phyloP scores from a whole-genome alignment of 1,140 invertebrate species.

The Hesperophylax magnus region DNA sequence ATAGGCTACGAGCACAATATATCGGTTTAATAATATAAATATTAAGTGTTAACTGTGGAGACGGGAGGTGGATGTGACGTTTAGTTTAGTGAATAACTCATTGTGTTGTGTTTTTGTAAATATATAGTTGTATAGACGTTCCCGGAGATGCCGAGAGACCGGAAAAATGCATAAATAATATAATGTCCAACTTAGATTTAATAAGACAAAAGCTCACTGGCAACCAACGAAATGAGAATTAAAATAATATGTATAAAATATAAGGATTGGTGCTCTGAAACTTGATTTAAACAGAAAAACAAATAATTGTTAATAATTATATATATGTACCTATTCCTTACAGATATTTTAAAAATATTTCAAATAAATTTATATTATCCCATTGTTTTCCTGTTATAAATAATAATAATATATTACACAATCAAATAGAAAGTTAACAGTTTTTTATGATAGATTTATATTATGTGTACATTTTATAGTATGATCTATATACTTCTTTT shows the following conservation, averaged over 20 bases:
- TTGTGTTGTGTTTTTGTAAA: slow-evolving; percentile 54
- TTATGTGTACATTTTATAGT: slow-evolving; percentile 44
- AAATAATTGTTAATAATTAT: slow-evolving; percentile 36
- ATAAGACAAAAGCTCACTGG: slow-evolving; percentile 23
- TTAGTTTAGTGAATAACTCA: slow-evolving; percentile 46
- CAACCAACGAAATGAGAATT: slow-evolving; percentile 51
- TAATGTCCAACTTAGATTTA: slow-evolving; percentile 18
- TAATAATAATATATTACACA: slow-evolving; percentile 28
- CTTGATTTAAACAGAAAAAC: slow-evolving; percentile 24
- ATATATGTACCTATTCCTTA: slow-evolving; percentile 21
- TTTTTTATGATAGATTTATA: slow-evolving; percentile 43
- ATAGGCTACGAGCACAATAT: slow-evolving; percentile 41
- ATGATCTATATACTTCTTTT: slow-evolving; percentile 28
- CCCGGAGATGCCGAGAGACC: background rate
- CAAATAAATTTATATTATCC: slow-evolving; percentile 34
- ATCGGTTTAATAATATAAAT: slow-evolving; percentile 27
- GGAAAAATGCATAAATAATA: background rate
- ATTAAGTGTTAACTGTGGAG: slow-evolving; percentile 38
- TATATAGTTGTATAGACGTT: slow-evolving; percentile 35
- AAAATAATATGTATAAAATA: slow-evolving; percentile 45
- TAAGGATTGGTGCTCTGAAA: slow-evolving; percentile 51
- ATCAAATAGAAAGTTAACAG: slow-evolving; percentile 29
- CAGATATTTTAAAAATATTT: slow-evolving; percentile 43
- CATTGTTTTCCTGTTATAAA: slow-evolving; percentile 40
- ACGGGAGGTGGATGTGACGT: slow-evolving; percentile 4